Conservation (phyloP, 2,113 vertebrate genomes). For the Syrrhaptes paradoxus region DNA sequence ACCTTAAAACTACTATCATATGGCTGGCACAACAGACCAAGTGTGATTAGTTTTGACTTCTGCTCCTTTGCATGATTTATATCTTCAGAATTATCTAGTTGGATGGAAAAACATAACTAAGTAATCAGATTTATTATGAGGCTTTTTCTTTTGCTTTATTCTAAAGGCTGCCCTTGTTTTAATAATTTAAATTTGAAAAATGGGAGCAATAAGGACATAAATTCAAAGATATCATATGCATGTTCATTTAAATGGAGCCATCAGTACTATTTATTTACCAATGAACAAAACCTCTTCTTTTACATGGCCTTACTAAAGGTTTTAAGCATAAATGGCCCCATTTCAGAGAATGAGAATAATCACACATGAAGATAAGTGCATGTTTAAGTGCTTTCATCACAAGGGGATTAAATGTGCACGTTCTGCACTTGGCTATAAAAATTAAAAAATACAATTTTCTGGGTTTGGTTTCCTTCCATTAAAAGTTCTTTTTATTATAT, state of each 20-base stretch:
- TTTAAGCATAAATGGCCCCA: not conserved
- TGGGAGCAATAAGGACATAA: not conserved
- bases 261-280: not conserved
- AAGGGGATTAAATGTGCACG: not conserved
- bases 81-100: not conserved
- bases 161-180: not conserved
- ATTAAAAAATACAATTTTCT: not conserved
- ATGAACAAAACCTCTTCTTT: not conserved
- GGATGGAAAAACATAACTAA: not conserved
- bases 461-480: not conserved
- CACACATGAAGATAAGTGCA: not conserved
- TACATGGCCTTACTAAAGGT: not conserved
- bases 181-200: not conserved
- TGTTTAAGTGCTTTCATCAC: not conserved
- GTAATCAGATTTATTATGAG: not conserved
- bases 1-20: slow-evolving; percentile 13
- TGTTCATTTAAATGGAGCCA: not conserved
- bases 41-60: not conserved
- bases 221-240: not conserved
- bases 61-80: not conserved
- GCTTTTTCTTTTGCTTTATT: not conserved
- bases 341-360: not conserved
- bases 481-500: not conserved
- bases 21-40: slow-evolving; percentile 20
- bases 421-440: not conserved